Conservation (phyloP, 2,113 vertebrate species). For the Gnathonemus longibarbis region DNA sequence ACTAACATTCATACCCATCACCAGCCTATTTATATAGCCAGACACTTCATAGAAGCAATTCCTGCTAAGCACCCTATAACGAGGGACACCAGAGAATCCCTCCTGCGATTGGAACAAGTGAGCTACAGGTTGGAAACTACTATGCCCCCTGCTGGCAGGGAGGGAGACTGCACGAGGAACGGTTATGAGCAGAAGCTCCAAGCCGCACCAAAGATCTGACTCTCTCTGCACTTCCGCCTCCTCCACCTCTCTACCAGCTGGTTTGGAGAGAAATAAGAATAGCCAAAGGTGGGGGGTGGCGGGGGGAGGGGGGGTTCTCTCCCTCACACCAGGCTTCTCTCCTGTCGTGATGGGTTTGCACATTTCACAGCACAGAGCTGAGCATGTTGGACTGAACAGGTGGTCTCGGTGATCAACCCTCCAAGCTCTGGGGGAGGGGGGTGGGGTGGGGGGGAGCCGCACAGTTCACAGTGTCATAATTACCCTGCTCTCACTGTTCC, state of each 20-base stretch:
- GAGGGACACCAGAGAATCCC: background rate
- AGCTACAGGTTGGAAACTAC: background rate
- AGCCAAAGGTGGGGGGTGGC: background rate
- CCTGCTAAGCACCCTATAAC: background rate
- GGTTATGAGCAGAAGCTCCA: background rate
- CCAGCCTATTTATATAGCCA: background rate
- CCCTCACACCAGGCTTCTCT: background rate
- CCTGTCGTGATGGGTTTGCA: background rate
- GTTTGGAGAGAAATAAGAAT: background rate
- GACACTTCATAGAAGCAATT: background rate
- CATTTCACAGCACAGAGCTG: background rate
- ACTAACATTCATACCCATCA: background rate
- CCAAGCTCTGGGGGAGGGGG: background rate
- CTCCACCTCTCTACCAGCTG: constrained; percentile 9
- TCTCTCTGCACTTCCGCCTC: background rate
- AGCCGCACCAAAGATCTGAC: background rate
- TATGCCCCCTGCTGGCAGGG: background rate
- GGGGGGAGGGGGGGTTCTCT: background rate
- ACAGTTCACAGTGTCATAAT: background rate
- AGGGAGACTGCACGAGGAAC: background rate
- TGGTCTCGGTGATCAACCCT: background rate
- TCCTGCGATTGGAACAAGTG: background rate
- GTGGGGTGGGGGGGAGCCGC: background rate
- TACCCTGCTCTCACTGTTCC: background rate
- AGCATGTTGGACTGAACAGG: background rate